Percentiles rank a stretch among this genome's conserved stretches.
Conservation (phyloP, 1,140 invertebrate species). For the Drosophila micromelanica region DNA sequence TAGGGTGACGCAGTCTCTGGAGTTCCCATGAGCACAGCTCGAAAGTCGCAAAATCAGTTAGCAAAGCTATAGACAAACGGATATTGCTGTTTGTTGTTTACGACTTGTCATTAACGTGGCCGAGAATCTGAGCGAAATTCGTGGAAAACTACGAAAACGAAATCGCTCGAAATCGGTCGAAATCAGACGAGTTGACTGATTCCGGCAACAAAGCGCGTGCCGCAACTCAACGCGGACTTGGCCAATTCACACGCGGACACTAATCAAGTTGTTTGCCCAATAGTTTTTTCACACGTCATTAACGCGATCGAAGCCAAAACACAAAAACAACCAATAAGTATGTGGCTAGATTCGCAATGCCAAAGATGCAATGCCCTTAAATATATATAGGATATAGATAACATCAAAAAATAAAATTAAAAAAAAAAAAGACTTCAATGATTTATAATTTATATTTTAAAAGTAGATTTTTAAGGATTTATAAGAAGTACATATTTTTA, state of each 20-base stretch:
- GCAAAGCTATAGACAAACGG: constrained; percentile 59
- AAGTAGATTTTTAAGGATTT: too few relatives aligned
- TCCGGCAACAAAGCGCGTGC: constrained; percentile 63
- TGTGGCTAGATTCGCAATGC: neutral
- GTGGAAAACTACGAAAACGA: constrained; percentile 43
- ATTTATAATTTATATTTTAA: too few relatives aligned
- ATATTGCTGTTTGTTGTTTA: constrained; percentile 67
- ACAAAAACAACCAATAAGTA: constrained; percentile 10
- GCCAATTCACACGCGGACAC: constrained; percentile 61
- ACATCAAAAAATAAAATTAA: too few relatives aligned
- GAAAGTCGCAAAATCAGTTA: constrained; percentile 53
- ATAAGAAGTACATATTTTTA: too few relatives aligned
- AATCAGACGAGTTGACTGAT: constrained; percentile 39
- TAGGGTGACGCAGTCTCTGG: neutral
- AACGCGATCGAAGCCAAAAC: constrained; percentile 45
- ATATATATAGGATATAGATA: too few relatives aligned
- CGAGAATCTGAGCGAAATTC: constrained; percentile 32
- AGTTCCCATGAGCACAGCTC: constrained; percentile 28
- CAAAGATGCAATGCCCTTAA: neutral
- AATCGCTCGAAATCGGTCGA: constrained; percentile 4
- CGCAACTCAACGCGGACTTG: constrained; percentile 32
- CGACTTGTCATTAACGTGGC: constrained; percentile 58
- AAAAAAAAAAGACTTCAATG: too few relatives aligned
- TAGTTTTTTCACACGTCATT: constrained; percentile 72
- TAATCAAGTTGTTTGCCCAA: constrained; percentile 79